Evolutionary conservation across 2,888 invertebrate genomes (phyloP), one percentile per base, ranked within the genome.

Genomic region (Tipula lateralis): DNA sequence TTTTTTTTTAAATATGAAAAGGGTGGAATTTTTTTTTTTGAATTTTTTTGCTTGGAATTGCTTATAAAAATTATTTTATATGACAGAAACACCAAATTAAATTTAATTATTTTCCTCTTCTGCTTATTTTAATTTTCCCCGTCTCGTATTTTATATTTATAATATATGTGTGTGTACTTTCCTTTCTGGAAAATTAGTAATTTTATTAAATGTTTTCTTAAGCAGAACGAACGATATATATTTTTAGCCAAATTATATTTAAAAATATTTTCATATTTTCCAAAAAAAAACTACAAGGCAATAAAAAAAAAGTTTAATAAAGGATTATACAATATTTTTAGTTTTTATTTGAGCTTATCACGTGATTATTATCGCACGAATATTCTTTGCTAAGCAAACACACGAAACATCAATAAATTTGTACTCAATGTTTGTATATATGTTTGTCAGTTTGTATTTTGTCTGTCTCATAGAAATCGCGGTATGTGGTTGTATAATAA

Each of bases 11-110:
- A n/a, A 44, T 44, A 4, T 16, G 66, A 66, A 66, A 66, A 66
- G 66, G 66, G 66, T 66, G 66, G 19, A 50, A 50, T 6, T 19
- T 50, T 50, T 44, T n/a, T 4, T 50, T 9, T 66, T 66, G n/a
- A n/a, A n/a, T n/a, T n/a, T n/a, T n/a, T n/a, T n/a, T n/a, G n/a
- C 24, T 66, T 24, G 9, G 24, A 16, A 50, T 16, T 16, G n/a
- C 16, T 16, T 50, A 50, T 50, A 50, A 16, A 16, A 66, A 66
- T 24, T 66, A 66, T 66, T 66, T 66, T 66, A 1, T 66, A 66
- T 66, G 66, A 66, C 66, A 66, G 66, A 66, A 66, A 66, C 66
- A 66, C 66, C 66, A n/a, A 66, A 66, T 66, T 24, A 66, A 66
- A 66, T 66, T 66, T 66, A 66, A 66, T 66, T 66, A 66, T 66